A percentile compares a stretch with the other conserved stretches of the same genome.
Evolutionary conservation across 2,113 vertebrate genomes (phyloP).

Genomic region (Tupaia chinensis): DNA sequence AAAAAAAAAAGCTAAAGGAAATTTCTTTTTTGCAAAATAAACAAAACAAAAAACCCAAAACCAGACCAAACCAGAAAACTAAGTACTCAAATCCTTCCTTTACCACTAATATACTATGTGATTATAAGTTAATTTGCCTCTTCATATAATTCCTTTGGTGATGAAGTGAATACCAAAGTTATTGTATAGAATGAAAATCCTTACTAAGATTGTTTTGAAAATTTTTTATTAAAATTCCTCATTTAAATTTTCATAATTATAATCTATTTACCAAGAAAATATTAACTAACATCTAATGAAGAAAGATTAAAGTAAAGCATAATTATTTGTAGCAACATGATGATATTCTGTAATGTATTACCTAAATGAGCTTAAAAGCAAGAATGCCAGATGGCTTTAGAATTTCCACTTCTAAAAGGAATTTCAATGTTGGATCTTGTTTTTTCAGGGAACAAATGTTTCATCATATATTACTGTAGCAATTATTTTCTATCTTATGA

Average conservation of each 20-base stretch:
- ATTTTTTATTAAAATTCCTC: conserved; percentile 54
- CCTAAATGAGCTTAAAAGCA: conserved; percentile 40
- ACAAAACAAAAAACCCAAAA: not conserved
- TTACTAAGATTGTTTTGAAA: conserved; percentile 40
- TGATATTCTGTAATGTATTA: conserved; percentile 35
- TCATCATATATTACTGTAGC: not conserved
- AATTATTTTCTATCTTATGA: conserved; percentile 60
- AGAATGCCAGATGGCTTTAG: conserved; percentile 38
- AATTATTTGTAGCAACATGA: conserved; percentile 49
- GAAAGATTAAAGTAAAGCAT: conserved; percentile 32
- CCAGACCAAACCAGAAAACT: not conserved
- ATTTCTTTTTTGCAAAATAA: conserved; percentile 23
- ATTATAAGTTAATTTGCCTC: conserved; percentile 39
- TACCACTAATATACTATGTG: not conserved
- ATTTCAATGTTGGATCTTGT: conserved; percentile 45
- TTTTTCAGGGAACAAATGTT: conserved; percentile 7
- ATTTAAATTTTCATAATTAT: conserved; percentile 47
- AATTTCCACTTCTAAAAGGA: conserved; percentile 52
- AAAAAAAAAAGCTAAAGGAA: no score
- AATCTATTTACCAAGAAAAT: conserved; percentile 53
- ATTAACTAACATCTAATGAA: not conserved
- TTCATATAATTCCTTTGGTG: not conserved
- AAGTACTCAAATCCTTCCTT: conserved; percentile 16
- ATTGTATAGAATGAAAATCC: not conserved
- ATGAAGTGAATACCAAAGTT: conserved; percentile 33